Percentiles rank a stretch among this genome's conserved stretches.
Conservation (phyloP, 2,113 vertebrate genomes). For the Danio rerio region DNA sequence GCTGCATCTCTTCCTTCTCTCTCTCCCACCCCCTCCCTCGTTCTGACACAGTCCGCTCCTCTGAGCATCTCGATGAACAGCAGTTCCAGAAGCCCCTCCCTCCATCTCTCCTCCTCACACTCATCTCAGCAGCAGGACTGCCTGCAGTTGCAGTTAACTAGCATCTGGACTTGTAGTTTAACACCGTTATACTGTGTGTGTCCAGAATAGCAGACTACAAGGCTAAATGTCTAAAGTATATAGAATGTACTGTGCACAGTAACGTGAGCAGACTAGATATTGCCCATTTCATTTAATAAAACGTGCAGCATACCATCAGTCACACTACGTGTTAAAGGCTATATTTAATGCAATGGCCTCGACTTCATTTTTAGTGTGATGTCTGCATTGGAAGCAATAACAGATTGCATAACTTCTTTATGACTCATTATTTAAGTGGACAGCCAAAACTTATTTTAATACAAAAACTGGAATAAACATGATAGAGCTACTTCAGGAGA, state of each 20-base stretch:
- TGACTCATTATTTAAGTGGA: constrained; percentile 4
- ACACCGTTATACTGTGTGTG: background rate
- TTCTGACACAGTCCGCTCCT: constrained; percentile 35
- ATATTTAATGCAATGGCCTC: background rate
- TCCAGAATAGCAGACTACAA: background rate
- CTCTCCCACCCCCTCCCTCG: constrained; percentile 30
- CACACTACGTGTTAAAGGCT: background rate
- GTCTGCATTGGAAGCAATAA: background rate
- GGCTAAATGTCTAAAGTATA: background rate
- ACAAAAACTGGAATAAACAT: background rate
- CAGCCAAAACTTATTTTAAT: background rate
- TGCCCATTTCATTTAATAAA: background rate
- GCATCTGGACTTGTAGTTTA: background rate
- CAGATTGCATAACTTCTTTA: constrained; percentile 16
- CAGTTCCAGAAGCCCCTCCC: constrained; percentile 57
- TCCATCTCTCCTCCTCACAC: constrained; percentile 27
- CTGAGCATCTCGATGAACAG: constrained; percentile 55
- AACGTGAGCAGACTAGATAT: background rate
- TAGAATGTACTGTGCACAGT: background rate
- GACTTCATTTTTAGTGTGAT: background rate
- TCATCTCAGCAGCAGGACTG: constrained; percentile 26
- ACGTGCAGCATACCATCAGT: background rate
- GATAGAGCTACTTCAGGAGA: background rate
- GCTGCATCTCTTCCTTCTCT: constrained; percentile 54
- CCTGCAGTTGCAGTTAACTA: constrained; percentile 34